A percentile compares a stretch with the other conserved stretches of the same genome.
These are phyloP conservation scores for Tupiocoris notatus DNA, from an alignment of 2,888 invertebrate genomes.

Conservation along the genomic window DNA sequence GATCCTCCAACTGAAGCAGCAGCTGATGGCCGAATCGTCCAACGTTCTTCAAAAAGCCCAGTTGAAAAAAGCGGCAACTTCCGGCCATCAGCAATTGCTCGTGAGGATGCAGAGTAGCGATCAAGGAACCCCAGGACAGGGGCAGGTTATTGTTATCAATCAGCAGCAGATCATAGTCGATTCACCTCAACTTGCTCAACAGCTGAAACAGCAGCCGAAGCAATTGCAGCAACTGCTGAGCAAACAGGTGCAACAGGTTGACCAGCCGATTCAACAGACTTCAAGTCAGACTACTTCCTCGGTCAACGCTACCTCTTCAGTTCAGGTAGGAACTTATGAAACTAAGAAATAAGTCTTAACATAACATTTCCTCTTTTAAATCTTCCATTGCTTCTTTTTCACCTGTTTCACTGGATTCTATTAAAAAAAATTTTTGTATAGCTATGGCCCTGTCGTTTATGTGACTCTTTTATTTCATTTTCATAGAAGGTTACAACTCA, in stretches of 20 bases:
- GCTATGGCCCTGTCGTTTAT: too few species aligned
- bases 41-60: conserved; percentile 30
- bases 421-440: too few species aligned
- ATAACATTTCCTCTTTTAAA: too few species aligned
- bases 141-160: conserved; percentile 50
- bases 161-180: conserved; percentile 49
- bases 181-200: conserved; percentile 44
- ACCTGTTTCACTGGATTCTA: too few species aligned
- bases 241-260: conserved; percentile 46
- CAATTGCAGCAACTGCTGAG: conserved; percentile 48
- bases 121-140: conserved; percentile 41
- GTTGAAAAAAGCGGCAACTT: conserved; percentile 16
- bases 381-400: too few species aligned
- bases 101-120: conserved; percentile 48
- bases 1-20: conserved; percentile 47
- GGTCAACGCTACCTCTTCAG: background rate
- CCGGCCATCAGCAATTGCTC: conserved; percentile 46
- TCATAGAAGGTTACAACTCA: conserved; percentile 44
- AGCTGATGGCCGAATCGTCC: conserved; percentile 36
- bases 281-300: conserved; percentile 16
- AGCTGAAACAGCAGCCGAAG: conserved; percentile 48
- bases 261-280: conserved; percentile 18
- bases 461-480: too few species aligned
- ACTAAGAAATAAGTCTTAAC: too few species aligned
- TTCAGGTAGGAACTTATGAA: conserved; percentile 25